Evolutionary conservation across 2,888 invertebrate species (phyloP), one percentile per base, ranked within the genome.

Genomic region (Sesia apiformis): DNA sequence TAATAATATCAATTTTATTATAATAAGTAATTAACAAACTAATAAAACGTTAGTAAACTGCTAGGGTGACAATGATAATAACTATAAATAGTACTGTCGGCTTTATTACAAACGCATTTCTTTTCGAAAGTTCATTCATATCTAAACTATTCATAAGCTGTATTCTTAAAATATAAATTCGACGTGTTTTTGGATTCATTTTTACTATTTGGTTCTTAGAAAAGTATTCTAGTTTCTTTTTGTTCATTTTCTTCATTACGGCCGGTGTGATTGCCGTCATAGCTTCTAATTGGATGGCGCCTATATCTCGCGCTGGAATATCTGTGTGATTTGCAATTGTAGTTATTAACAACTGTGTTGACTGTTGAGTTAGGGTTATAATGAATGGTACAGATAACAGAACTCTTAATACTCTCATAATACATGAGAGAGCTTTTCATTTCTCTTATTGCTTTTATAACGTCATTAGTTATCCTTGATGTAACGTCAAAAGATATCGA

Each of bases 141-240:
- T 84, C 84, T 42, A 81, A 69, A 60, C 84, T 87, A 53, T 60
- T 65, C 60, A 61, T 76, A 54, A 88, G 60, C 57, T 84, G 81
- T 75, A 84, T 75, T 58, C 88, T 72, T 62, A 88, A 67, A 57
- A 89, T 76, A 60, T 75, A 88, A 46, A 81, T 72, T 23, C 84
- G 68, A 40, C 87, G 70, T 3, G 88, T 71, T 66, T 72, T 75
- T 3, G 72, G 64, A 56, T 72, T 69, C 84, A 89, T 81, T 56
- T 82, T 67, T 53, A 82, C 57, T 63, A 89, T 81, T 64, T 89
- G 88, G 56, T 81, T 78, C 56, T 78, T 80, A 3, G 85, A 84
- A 56, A 89, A 89, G 61, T 64, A 81, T 55, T 73, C 61, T 23
- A 89, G 62, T 59, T 88, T 87, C 4, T 73, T 65, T 57, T 81